These are phyloP conservation scores for Agrotis puta DNA, from an alignment of 2,888 invertebrate species.

Conservation along the genomic window DNA sequence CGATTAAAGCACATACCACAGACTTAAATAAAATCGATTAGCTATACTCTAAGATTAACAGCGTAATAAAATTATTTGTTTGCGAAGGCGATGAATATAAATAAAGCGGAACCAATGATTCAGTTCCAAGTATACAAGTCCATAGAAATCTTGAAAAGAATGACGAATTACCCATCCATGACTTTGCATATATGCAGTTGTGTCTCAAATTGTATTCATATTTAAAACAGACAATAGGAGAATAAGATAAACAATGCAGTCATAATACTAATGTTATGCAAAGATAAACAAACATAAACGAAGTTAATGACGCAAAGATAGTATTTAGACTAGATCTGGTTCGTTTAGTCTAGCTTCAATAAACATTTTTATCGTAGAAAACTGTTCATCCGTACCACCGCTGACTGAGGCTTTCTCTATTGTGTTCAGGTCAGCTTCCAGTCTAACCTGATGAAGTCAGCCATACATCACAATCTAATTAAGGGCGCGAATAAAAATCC, in stretches of 20 bases:
- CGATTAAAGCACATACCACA: background rate
- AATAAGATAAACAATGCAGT: constrained; percentile 20
- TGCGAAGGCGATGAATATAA: background rate
- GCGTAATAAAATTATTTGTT: background rate
- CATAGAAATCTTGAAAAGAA: background rate
- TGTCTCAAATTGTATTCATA: background rate
- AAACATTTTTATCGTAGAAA: background rate
- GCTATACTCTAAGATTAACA: background rate
- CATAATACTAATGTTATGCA: constrained; percentile 12
- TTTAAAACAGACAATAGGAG: background rate
- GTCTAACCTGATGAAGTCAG: background rate
- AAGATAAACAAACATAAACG: constrained; percentile 11
- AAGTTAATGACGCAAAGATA: background rate
- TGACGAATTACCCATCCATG: background rate
- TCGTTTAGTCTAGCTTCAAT: background rate
- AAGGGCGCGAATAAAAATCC: too few relatives aligned
- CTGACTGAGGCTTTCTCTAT: too few relatives aligned
- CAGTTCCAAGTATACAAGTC: background rate
- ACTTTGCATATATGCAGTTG: background rate
- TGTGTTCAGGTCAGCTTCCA: background rate
- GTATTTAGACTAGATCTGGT: background rate
- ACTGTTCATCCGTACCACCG: background rate
- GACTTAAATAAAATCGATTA: constrained; percentile 21
- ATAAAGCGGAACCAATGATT: constrained; percentile 8
- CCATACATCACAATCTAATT: too few relatives aligned